Evolutionary conservation across 2,888 invertebrate species (phyloP), one percentile per base, ranked within the genome.

Genomic region (Ferdinandea cuprea): DNA sequence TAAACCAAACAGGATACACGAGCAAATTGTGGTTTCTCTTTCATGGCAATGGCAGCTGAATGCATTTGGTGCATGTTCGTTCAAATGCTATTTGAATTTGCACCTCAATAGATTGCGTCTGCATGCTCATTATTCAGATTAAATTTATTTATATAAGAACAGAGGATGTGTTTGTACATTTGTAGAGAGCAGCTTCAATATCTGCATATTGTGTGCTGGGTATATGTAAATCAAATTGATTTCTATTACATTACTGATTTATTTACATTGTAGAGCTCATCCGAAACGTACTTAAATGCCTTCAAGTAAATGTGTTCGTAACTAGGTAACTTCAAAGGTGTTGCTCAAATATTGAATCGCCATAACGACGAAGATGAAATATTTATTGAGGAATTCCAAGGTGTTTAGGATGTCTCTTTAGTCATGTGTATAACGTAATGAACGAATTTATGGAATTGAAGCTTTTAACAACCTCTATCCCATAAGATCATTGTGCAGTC

Each of bases 31-130:
- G 15, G 48, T 54, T 46, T 61, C 5, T 13, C 46, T 8, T 13
- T 1, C 15, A 63, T 25, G 6, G 40, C 25, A 19, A n/a, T n/a
- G n/a, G n/a, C n/a, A n/a, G n/a, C n/a, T n/a, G n/a, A n/a, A n/a
- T 65, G 44, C 48, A 21, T 21, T n/a, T 2, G n/a, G n/a, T 50
- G 35, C 30, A 17, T 52, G 7, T 8, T n/a, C n/a, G 48, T 52
- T 3, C 25, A 25, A 25, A 25, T 9, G 46, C 30, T 52, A 78
- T 65, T 66, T 65, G 42, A 65, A 46, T 78, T 71, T 71, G 42
- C 50, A 65, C 58, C 65, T 58, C 25, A 78, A 37, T 54, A 46
- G 52, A 72, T 59, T 71, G 58, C 35, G 59, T 35, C 5, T 54
- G 15, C 7, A n/a, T 52, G 30, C 46, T 52, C 58, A 58, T 78